Conservation (phyloP, 2,113 vertebrate genomes). For the Lampris incognitus region DNA sequence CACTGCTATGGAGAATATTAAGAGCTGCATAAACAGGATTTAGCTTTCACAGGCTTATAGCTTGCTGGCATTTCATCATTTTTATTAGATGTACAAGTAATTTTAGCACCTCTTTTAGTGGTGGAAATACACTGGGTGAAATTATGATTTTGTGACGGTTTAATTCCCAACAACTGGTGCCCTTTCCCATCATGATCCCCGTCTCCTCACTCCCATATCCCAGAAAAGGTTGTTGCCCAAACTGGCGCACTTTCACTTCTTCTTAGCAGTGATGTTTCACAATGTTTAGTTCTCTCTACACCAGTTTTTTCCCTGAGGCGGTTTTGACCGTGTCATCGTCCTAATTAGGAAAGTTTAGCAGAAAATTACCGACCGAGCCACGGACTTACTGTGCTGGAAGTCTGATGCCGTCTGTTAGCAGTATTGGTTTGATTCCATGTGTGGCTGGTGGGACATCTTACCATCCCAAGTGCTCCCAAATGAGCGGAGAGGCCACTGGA, state of each 20-base stretch:
- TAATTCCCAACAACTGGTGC: constrained; percentile 58
- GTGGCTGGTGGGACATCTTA: neutral
- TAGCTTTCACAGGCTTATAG: constrained; percentile 79
- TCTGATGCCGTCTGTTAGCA: constrained; percentile 4
- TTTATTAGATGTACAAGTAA: constrained; percentile 70
- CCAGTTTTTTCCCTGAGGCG: neutral
- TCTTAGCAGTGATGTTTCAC: constrained; percentile 46
- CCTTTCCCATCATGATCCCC: constrained; percentile 66
- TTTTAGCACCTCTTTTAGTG: constrained; percentile 67
- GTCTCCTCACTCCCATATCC: constrained; percentile 47
- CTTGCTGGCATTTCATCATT: constrained; percentile 82
- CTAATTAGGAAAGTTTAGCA: neutral
- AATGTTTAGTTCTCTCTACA: constrained; percentile 27
- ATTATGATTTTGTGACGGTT: constrained; percentile 52
- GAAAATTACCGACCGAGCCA: constrained; percentile 1
- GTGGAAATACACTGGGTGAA: constrained; percentile 63
- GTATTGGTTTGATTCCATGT: constrained; percentile 10
- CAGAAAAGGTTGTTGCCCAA: constrained; percentile 49
- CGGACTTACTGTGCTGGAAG: constrained; percentile 3
- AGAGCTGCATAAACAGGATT: constrained; percentile 79
- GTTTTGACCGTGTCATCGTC: neutral
- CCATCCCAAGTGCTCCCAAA: neutral
- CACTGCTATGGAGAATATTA: constrained; percentile 18
- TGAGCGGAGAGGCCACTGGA: constrained; percentile 12
- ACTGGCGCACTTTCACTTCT: constrained; percentile 34